Conservation (phyloP, 2,113 vertebrate genomes). For the Bucco capensis region DNA sequence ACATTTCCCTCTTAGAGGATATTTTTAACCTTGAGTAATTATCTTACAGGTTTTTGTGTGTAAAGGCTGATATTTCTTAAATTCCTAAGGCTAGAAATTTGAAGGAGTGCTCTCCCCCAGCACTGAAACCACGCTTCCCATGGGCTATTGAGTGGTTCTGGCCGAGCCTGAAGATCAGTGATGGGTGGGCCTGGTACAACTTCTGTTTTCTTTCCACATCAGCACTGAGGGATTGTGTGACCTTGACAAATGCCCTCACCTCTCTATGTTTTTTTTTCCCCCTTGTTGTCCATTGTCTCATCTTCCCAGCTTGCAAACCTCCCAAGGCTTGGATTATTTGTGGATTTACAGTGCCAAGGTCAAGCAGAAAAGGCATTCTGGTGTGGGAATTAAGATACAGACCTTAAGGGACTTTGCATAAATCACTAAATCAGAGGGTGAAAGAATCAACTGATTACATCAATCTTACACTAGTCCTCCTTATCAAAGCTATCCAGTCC, state of each 20-base stretch:
- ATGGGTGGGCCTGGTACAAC: background rate
- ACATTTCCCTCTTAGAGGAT: background rate
- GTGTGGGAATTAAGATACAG: background rate
- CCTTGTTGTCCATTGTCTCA: background rate
- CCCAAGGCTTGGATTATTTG: background rate
- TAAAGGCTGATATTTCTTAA: background rate
- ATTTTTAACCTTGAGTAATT: background rate
- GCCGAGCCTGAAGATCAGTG: background rate
- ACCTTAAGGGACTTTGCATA: background rate
- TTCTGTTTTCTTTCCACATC: background rate
- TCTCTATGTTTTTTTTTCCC: background rate
- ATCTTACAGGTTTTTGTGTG: background rate
- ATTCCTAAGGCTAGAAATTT: background rate
- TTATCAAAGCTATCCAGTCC: background rate
- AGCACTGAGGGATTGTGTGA: background rate
- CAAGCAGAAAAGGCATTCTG: background rate
- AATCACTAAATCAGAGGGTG: background rate
- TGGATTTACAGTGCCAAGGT: background rate
- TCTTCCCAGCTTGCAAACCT: background rate
- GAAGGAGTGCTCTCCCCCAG: background rate
- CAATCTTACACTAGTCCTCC: background rate
- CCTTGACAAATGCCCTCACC: background rate
- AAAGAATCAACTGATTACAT: background rate
- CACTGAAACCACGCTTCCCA: background rate
- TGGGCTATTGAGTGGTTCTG: background rate